A percentile compares a stretch with the other conserved stretches of the same genome.
Conservation (phyloP, 2,888 invertebrate genomes). For the Apantesis nais region DNA sequence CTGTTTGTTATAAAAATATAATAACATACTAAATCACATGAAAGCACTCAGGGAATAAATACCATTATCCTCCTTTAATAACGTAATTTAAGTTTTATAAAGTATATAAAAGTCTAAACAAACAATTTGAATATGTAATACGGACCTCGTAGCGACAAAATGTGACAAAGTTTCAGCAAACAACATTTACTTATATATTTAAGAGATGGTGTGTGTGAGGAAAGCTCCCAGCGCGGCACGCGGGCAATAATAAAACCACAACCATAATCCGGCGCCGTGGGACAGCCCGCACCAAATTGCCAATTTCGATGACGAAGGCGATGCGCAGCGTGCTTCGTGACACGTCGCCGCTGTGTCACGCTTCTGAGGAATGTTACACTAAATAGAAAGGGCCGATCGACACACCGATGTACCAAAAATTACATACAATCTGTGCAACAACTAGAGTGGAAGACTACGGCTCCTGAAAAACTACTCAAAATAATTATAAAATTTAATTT, state of each 20-base stretch:
- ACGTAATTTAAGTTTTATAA: neutral
- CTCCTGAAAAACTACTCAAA: too few species aligned
- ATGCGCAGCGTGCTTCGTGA: neutral
- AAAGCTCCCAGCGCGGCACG: neutral
- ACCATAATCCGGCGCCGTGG: constrained; percentile 8
- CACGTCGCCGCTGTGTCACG: neutral
- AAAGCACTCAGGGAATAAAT: neutral
- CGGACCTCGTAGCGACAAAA: neutral
- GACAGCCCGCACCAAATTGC: constrained; percentile 9
- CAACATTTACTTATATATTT: neutral
- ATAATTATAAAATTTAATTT: too few species aligned
- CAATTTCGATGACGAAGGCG: constrained; percentile 10
- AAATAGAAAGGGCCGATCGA: neutral
- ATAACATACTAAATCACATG: neutral
- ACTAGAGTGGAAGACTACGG: too few species aligned
- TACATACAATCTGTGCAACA: too few species aligned
- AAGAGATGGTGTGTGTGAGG: constrained; percentile 3
- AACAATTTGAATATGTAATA: neutral
- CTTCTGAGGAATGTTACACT: neutral
- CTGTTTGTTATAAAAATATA: neutral
- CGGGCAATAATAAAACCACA: neutral
- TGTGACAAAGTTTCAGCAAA: neutral
- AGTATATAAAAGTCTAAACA: neutral
- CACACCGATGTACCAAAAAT: too few species aligned
- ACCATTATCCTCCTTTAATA: neutral